Base-by-base conservation (phyloP, 1,140 invertebrate genomes). In the Carposina sasakii region DNA sequence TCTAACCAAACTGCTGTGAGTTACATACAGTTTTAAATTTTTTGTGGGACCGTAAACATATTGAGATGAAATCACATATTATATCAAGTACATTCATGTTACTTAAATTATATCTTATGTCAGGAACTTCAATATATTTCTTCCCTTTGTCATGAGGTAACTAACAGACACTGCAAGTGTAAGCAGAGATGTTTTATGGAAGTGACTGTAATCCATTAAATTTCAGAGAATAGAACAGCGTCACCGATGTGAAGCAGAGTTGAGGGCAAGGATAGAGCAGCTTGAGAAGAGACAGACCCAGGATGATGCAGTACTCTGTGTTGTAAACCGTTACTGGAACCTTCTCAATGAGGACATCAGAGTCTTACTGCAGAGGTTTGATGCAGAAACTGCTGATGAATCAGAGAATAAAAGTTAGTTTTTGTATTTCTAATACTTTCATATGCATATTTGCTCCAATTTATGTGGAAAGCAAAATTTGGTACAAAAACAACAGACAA, bases 311-410 rank as follows among this genome's bases (percentile, higher is more conserved):
- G 97, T 99, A 10, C 86, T 99, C 8, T 98, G 97, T 88, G 96
- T 98, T 50, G 96, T 99, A 6, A 99, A 99, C 87, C 88, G 97
- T 52, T 98, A 99, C 82, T 99, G 97, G 97, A 99, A 97, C 87
- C 93, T 97, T 73, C 86, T 98, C 10, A 97, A 99, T 88, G 97
- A 99, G 88, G 97, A 99, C 84, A 96, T 99, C 54, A 85, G 97
- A 60, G 92, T 99, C 22, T 76, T 99, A 19, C 84, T 99, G 49
- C 96, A 98, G 77, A 88, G 97, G 65, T 98, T 99, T 89, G 97
- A 98, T 89, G 95, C 96, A 9, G 97, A 99, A 85, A 98, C 96
- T 28, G 95, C 96, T 21, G 96, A 98, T 89, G 97, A 98, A 85
- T 93, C 93, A 17, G 96, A 98, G 86, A 97, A 94, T 75, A 94